Evolutionary conservation across 2,888 invertebrate species (phyloP).

Genomic region (Macrosiphum euphorbiae): DNA sequence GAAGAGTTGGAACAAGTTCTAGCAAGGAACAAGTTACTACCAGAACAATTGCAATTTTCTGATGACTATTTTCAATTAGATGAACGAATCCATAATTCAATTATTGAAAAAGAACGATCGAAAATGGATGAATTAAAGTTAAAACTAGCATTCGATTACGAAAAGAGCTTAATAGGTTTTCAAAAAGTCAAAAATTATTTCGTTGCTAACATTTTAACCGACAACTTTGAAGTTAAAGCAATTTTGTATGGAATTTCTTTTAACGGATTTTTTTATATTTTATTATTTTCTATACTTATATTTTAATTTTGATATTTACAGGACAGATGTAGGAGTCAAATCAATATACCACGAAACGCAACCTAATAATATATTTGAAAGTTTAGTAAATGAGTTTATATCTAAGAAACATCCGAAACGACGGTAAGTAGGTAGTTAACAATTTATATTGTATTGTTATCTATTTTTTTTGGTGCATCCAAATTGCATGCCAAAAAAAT

Average conservation of each 20-base stretch:
- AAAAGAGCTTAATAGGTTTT: constrained; percentile 77
- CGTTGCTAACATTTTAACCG: constrained; percentile 75
- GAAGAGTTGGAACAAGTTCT: constrained; percentile 75
- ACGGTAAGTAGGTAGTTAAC: neutral
- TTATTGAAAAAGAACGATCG: constrained; percentile 75
- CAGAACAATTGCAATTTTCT: constrained; percentile 74
- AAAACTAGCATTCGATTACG: constrained; percentile 79
- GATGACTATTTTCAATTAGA: constrained; percentile 79
- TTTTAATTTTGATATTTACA: constrained; percentile 24
- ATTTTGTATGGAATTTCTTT: constrained; percentile 15
- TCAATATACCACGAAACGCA: constrained; percentile 38
- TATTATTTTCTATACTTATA: neutral
- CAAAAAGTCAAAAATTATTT: constrained; percentile 78
- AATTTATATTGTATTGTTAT: neutral
- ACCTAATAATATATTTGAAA: constrained; percentile 7
- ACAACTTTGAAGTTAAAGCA: constrained; percentile 69
- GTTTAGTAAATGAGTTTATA: constrained; percentile 19
- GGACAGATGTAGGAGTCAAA: constrained; percentile 15
- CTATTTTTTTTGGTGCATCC: neutral
- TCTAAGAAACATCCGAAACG: constrained; percentile 37
- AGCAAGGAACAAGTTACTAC: constrained; percentile 70
- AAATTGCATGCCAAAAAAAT: no score
- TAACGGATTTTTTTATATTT: neutral
- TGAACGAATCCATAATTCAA: constrained; percentile 77
- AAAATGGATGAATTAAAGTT: constrained; percentile 77